Base-by-base conservation (phyloP, 2,888 invertebrate genomes). In the Thera obeliscata region DNA sequence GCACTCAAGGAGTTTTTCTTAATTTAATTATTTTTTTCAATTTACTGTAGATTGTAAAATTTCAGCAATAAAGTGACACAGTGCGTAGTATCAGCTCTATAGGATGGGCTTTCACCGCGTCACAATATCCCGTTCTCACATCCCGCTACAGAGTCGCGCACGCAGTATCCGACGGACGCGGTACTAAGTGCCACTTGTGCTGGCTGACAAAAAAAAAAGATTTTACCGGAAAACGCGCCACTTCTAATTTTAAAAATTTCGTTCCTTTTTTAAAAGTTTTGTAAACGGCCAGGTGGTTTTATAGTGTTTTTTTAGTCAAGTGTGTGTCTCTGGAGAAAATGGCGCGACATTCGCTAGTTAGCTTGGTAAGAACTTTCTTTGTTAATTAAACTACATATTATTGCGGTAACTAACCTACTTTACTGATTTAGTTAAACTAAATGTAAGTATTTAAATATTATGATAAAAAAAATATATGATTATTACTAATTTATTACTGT, bases 121-220 rank as follows among this genome's bases (percentile, higher is more conserved):
- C 76, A 78, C 77, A 75, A 79, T 78, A 75, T 86, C 84, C 85
- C 85, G 87, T 85, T 87, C 78, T 82, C 78, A 67, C 64, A 71
- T 76, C 79, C 83, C 80, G 83, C 85, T 80, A 79, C 64, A 60
- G 69, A 62, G 56, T 6, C 67, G 73, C 74, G 69, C 68, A 9
- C n/a, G 43, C 78, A 79, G 75, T 75, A 68, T 73, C 78, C 41
- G 58, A 60, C 68, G 56, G 70, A 75, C 82, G 81, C 80, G 79
- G 75, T 77, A 75, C 78, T 75, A 72, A 71, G 73, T 71, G 75
- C 69, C 66, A 74, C 76, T 74, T 66, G 63, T 61, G 67, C 64
- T 71, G 72, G 67, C 64, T 56, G 66, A 58, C 68, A 62, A 46
- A 55, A 73, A 63, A 61, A 50, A 49, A 57, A 72, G 70, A 22